Evolutionary conservation across 1,140 invertebrate genomes (phyloP).

Genomic region (Campoletis sonorensis): DNA sequence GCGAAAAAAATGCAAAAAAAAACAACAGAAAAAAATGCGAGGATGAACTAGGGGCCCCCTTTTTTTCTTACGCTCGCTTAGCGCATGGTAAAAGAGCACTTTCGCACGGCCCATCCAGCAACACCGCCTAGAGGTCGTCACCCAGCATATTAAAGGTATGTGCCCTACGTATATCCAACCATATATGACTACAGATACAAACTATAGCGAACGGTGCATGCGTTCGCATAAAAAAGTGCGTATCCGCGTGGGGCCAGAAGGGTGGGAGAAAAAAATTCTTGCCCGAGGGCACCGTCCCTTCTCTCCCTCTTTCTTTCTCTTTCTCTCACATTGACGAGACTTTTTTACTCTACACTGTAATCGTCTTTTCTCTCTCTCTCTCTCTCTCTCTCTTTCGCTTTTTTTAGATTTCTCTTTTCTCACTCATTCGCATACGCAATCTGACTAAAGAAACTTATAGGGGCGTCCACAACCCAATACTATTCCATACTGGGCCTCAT

Average conservation of each 20-base stretch:
- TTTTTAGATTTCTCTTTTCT: conserved; percentile 11
- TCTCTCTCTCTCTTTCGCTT: background rate
- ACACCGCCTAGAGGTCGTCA: conserved; percentile 39
- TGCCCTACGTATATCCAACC: conserved; percentile 18
- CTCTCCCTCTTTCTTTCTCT: too few species aligned
- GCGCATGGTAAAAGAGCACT: conserved; percentile 51
- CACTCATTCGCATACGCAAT: background rate
- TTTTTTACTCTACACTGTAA: conserved; percentile 10
- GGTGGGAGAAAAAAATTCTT: conserved; percentile 45
- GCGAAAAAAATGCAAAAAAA: conserved; percentile 74
- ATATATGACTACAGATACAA: conserved; percentile 25
- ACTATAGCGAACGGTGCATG: conserved; percentile 28
- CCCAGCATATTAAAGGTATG: conserved; percentile 22
- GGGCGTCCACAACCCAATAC: conserved; percentile 50
- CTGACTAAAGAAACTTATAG: background rate
- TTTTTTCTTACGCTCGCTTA: background rate
- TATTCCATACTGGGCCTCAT: conserved; percentile 43
- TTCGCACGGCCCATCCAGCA: conserved; percentile 67
- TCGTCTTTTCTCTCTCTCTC: background rate
- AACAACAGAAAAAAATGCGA: conserved; percentile 39
- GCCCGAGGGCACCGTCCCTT: conserved; percentile 31
- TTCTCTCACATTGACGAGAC: background rate
- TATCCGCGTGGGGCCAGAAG: conserved; percentile 67
- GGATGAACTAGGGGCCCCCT: conserved; percentile 26
- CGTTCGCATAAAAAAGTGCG: conserved; percentile 50